Evolutionary conservation across 2,797 vertebrate genomes (phyloP).

Genomic region (Parauchenoglanis ngamensis): DNA sequence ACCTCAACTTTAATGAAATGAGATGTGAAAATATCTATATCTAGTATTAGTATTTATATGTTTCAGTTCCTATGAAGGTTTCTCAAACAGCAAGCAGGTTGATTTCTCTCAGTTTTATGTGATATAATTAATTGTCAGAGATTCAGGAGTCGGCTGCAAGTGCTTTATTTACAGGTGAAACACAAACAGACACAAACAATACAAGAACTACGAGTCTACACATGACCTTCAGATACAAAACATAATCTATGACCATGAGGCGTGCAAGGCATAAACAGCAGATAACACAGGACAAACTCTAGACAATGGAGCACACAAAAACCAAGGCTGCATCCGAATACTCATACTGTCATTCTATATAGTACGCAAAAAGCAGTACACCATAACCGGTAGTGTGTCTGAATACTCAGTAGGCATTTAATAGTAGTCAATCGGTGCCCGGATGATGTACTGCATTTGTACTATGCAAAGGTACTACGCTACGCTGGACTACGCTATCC

Average conservation of each 20-base stretch:
- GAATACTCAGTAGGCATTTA: too few species aligned
- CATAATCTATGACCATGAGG: not conserved
- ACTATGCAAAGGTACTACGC: too few species aligned
- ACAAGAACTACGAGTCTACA: not conserved
- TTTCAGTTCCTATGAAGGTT: not conserved
- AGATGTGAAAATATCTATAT: not conserved
- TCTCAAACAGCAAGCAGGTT: not conserved
- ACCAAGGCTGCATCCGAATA: too few species aligned
- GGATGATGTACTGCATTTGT: too few species aligned
- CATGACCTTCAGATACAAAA: too few species aligned
- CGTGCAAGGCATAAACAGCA: too few species aligned
- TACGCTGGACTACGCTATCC: too few species aligned
- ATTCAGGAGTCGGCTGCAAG: not conserved
- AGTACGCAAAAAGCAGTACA: too few species aligned
- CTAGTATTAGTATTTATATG: not conserved
- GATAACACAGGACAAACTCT: not conserved
- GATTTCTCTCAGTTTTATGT: not conserved
- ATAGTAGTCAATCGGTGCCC: too few species aligned
- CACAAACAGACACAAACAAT: not conserved
- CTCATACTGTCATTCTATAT: too few species aligned
- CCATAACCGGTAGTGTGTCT: too few species aligned
- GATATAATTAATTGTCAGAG: not conserved
- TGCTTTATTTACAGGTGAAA: not conserved
- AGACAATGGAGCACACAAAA: not conserved
- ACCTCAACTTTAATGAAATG: not conserved